These are phyloP conservation scores for Drosophila lacertosa DNA, from an alignment of 1,140 invertebrate genomes.

Conservation along the genomic window DNA sequence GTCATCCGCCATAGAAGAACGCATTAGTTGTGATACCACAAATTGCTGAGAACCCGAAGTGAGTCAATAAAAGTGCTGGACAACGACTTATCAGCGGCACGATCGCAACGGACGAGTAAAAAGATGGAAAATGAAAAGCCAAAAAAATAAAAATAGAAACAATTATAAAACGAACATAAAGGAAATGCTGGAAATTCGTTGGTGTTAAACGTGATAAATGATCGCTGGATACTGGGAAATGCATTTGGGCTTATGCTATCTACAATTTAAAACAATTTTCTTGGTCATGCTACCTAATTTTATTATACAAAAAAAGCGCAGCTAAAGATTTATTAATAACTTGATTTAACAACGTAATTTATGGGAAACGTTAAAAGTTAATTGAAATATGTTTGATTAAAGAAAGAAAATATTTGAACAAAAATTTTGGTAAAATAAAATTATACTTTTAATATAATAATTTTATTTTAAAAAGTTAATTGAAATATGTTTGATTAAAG, in stretches of 20 bases:
- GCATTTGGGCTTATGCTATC: not conserved
- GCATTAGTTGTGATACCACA: constrained; percentile 17
- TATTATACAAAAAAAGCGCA: not conserved
- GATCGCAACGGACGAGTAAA: constrained; percentile 19
- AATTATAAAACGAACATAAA: constrained; percentile 10
- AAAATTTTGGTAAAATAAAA: too few species aligned
- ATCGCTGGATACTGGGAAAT: not conserved
- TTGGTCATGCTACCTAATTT: not conserved
- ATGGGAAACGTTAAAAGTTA: too few species aligned
- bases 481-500: too few species aligned
- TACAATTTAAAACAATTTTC: constrained; percentile 5
- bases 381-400: too few species aligned
- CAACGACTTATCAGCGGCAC: constrained; percentile 29
- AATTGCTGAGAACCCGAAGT: constrained; percentile 18
- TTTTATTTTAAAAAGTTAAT: too few species aligned
- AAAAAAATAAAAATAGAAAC: not conserved
- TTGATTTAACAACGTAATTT: not conserved
- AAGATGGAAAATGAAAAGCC: too few species aligned
- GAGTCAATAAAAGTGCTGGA: constrained; percentile 21
- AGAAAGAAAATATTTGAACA: too few species aligned
- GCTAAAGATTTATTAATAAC: not conserved
- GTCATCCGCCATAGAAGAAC: constrained; percentile 26
- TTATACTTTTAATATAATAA: too few species aligned
- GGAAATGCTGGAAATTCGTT: constrained; percentile 11
- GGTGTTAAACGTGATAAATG: constrained; percentile 5